Base-by-base conservation (phyloP, 2,888 invertebrate genomes). In the Chymomyza procnemis region DNA sequence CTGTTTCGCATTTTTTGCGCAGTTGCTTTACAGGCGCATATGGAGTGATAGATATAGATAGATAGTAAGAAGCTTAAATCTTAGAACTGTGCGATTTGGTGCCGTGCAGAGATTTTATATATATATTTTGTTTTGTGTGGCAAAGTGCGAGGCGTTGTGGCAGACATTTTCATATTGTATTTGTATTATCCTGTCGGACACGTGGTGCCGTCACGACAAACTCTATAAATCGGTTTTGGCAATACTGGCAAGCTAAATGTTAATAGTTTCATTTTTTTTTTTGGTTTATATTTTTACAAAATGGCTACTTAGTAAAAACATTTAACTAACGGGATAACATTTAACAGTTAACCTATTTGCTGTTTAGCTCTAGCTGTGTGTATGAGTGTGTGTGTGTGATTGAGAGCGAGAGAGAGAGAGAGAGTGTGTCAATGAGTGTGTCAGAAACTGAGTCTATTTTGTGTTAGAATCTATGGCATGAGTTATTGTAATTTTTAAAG, bases 311-410 rank as follows among this genome's bases (percentile, higher is more conserved):
- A 41, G 12, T 41, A 41, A 41, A 6, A 41, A 41, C 34, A 12
- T 41, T 41, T 5, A 41, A 41, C 34, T 41, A 41, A 14, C 34
- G 34, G 34, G 34, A 41, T 41, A 41, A 41, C 34, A 41, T 41
- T 41, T 12, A 41, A 41, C 34, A 41, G 9, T 41, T 41, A 41
- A 41, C 34, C 34, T 12, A 41, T 12, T n/a, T 9, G 34, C 34
- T 41, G 34, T 41, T n/a, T n/a, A n/a, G n/a, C 34, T 1, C 34
- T 41, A 41, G 34, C 12, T 3, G 34, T 41, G 50, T 18, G 50
- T 18, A n/a, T 50, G 50, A 14, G 50, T 50, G 48, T 48, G 48
- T 4, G 48, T 50, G 61, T 30, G 61, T 61, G 50, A 8, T 57
- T n/a, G n/a, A n/a, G n/a, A n/a, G n/a, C n/a, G n/a, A n/a, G n/a